Conservation (phyloP, 1,140 invertebrate genomes). For the Scaptomyza hsui region DNA sequence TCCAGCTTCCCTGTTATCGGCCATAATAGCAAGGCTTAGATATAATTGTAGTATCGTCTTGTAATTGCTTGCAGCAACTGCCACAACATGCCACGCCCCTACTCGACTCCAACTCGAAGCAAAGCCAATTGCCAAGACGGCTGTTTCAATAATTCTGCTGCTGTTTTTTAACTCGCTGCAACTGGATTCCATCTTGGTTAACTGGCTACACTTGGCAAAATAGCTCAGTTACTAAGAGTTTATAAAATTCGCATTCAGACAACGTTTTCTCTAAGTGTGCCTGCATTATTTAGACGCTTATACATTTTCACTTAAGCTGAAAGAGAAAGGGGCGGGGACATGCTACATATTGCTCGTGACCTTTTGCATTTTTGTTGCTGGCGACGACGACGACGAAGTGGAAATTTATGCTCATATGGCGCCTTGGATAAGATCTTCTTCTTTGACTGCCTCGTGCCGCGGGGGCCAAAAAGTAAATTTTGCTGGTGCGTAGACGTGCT, state of each 20-base stretch:
- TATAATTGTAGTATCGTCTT: conserved; percentile 75
- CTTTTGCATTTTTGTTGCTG: conserved; percentile 51
- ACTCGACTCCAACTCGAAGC: neutral
- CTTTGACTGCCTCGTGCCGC: conserved; percentile 29
- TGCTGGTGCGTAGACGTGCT: conserved; percentile 52
- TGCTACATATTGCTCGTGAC: conserved; percentile 58
- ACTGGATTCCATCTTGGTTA: conserved; percentile 10
- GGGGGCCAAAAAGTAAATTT: conserved; percentile 50
- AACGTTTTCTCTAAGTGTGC: neutral
- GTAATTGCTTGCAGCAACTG: conserved; percentile 70
- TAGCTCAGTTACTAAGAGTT: no score
- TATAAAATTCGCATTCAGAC: no score
- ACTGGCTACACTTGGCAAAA: neutral
- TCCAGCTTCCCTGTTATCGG: conserved; percentile 63
- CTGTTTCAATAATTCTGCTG: conserved; percentile 48
- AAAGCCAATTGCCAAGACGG: conserved; percentile 47
- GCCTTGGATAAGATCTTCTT: conserved; percentile 75
- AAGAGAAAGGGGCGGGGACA: neutral
- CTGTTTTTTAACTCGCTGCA: conserved; percentile 13
- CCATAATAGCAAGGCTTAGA: conserved; percentile 64
- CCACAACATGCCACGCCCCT: conserved; percentile 49
- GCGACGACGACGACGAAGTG: conserved; percentile 18
- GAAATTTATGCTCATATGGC: conserved; percentile 79
- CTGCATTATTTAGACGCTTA: conserved; percentile 3
- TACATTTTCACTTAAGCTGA: conserved; percentile 11